phyloP scores from a whole-genome alignment of 2,797 vertebrate species.

The Chromis chromis region DNA sequence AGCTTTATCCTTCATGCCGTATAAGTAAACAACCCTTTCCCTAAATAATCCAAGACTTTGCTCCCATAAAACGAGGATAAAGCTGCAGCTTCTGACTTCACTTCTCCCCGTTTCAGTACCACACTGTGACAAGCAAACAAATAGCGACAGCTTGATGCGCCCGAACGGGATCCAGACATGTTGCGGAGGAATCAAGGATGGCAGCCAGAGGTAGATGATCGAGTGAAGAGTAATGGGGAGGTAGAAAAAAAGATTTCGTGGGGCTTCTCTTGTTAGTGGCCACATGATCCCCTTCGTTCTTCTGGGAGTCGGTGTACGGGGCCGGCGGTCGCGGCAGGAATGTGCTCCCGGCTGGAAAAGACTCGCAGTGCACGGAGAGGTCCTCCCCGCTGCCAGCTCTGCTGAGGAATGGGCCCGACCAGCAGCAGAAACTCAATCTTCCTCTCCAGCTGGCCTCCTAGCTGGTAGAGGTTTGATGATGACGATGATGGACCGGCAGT shows the following conservation, averaged over 20 bases:
- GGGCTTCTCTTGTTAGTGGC: conserved; percentile 70
- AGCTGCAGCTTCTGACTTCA: not conserved
- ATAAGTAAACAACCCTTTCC: not conserved
- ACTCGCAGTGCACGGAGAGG: conserved; percentile 60
- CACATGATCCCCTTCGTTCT: conserved; percentile 71
- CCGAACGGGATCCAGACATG: conserved; percentile 46
- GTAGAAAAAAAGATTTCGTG: conserved; percentile 40
- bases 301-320: conserved; percentile 61
- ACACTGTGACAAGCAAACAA: conserved; percentile 42
- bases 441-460: conserved; percentile 52
- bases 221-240: conserved; percentile 38
- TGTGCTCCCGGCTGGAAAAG: conserved; percentile 77
- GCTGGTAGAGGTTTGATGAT: conserved; percentile 28
- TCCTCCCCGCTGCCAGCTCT: conserved; percentile 48
- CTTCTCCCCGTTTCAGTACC: not conserved
- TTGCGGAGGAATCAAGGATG: conserved; percentile 17
- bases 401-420: conserved; percentile 43
- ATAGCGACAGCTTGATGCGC: conserved; percentile 37
- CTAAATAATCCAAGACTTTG: conserved; percentile 3
- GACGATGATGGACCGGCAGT: conserved; percentile 17
- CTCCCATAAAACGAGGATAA: not conserved
- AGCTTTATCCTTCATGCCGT: not conserved
- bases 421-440: conserved; percentile 65
- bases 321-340: conserved; percentile 67
- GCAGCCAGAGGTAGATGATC: conserved; percentile 41